Evolutionary conservation across 1,140 invertebrate species (phyloP).

Genomic region (Eriosoma lanigerum): DNA sequence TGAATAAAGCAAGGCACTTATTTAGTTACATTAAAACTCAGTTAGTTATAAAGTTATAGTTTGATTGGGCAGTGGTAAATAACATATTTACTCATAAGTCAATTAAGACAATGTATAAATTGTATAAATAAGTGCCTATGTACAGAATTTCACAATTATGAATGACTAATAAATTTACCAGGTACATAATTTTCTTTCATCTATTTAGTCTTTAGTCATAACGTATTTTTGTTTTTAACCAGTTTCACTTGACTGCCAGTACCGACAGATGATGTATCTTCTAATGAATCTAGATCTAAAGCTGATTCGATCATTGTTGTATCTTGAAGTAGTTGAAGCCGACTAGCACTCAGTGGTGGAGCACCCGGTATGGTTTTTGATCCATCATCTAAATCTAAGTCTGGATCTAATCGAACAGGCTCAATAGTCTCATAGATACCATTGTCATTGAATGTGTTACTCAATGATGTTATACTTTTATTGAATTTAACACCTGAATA

Average conservation of each 20-base stretch:
- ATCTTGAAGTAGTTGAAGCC: constrained; percentile 73
- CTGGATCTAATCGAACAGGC: constrained; percentile 45
- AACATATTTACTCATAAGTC: not conserved
- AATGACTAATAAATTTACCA: constrained; percentile 32
- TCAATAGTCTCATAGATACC: constrained; percentile 49
- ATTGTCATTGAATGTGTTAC: constrained; percentile 40
- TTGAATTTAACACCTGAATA: constrained; percentile 37
- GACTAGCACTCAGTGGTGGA: constrained; percentile 62
- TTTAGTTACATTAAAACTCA: constrained; percentile 14
- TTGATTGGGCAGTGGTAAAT: constrained; percentile 23
- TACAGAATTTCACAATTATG: constrained; percentile 2
- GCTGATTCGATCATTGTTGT: constrained; percentile 86
- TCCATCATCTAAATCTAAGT: constrained; percentile 55
- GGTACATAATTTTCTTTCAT: constrained; percentile 25
- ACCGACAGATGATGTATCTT: constrained; percentile 64
- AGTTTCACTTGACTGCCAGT: constrained; percentile 63
- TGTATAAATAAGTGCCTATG: constrained; percentile 16
- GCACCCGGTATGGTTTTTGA: constrained; percentile 28
- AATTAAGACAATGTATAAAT: constrained; percentile 13
- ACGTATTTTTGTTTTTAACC: constrained; percentile 58
- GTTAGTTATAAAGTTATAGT: not conserved
- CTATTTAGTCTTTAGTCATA: constrained; percentile 49
- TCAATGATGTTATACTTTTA: constrained; percentile 21
- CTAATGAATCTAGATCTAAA: constrained; percentile 78
- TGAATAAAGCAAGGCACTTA: constrained; percentile 41